These are phyloP conservation scores for Sinonovacula constricta DNA, from an alignment of 1,140 invertebrate species.

Conservation along the genomic window DNA sequence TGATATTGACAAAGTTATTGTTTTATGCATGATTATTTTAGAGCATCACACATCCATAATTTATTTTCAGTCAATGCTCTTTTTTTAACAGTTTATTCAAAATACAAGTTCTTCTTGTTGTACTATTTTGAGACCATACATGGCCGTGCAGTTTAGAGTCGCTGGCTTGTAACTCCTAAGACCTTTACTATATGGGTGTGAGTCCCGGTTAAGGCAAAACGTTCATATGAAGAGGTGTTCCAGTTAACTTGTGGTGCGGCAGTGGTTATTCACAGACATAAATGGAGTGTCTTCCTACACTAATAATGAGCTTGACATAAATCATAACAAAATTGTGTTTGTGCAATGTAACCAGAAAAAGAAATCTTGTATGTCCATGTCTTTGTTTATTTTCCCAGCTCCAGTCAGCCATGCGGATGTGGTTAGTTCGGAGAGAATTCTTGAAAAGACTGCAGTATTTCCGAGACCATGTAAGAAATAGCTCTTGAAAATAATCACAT, in stretches of 20 bases:
- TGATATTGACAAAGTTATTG: neutral
- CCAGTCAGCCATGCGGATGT: slow-evolving; percentile 75
- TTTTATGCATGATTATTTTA: neutral
- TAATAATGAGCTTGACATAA: neutral
- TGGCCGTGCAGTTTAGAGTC: too few relatives aligned
- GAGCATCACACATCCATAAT: neutral
- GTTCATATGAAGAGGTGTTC: neutral
- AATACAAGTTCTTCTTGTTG: too few relatives aligned
- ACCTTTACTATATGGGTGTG: too few relatives aligned
- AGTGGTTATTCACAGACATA: neutral
- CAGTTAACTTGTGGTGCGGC: neutral
- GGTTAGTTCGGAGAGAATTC: slow-evolving; percentile 68
- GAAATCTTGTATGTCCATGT: neutral
- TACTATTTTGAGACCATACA: too few relatives aligned
- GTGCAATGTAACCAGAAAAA: neutral
- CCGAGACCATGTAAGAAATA: slow-evolving; percentile 73
- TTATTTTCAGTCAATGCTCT: neutral
- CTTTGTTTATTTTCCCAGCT: slow-evolving; percentile 59
- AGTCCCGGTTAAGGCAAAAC: neutral
- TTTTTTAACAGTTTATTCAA: neutral
- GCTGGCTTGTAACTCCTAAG: too few relatives aligned
- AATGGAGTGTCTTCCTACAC: neutral
- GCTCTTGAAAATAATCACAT: too few relatives aligned
- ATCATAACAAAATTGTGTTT: neutral
- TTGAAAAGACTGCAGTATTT: slow-evolving; percentile 72